Evolutionary conservation across 2,888 invertebrate genomes (phyloP).

Genomic region (Agrochola lychnidis): DNA sequence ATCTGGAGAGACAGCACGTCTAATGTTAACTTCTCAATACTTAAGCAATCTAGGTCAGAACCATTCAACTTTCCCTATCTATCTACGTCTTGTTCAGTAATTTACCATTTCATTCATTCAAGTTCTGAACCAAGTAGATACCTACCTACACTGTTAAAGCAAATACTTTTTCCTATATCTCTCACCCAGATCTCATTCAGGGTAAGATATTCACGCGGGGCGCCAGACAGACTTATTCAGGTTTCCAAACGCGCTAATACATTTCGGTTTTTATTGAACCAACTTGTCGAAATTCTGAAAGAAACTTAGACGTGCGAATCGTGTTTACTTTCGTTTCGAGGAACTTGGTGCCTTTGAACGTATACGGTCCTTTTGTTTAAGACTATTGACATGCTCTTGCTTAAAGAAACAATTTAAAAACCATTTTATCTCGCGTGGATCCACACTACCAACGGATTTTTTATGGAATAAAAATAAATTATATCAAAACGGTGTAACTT

Average conservation of each 20-base stretch:
- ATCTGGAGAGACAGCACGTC: neutral
- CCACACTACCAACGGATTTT: no score
- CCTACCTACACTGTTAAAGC: neutral
- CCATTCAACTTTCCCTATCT: neutral
- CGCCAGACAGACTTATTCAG: constrained; percentile 35
- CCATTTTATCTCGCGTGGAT: no score
- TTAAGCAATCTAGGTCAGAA: neutral
- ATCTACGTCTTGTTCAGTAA: constrained; percentile 1
- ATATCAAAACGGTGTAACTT: no score
- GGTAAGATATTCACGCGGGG: constrained; percentile 38
- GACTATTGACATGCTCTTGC: no score
- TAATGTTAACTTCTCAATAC: neutral
- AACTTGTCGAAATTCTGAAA: constrained; percentile 37
- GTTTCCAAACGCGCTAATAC: constrained; percentile 26
- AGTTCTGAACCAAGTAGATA: neutral
- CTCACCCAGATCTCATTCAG: constrained; percentile 31
- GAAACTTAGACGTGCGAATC: constrained; percentile 27
- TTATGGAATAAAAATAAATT: no score
- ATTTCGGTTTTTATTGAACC: constrained; percentile 46
- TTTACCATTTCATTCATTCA: constrained; percentile 10
- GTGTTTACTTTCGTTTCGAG: constrained; percentile 14
- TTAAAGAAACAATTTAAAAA: no score
- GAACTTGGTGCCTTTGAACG: neutral
- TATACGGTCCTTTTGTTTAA: no score
- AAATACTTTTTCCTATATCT: constrained; percentile 24